These are phyloP conservation scores for Dryobota labecula DNA, from an alignment of 2,888 invertebrate species.

Conservation along the genomic window DNA sequence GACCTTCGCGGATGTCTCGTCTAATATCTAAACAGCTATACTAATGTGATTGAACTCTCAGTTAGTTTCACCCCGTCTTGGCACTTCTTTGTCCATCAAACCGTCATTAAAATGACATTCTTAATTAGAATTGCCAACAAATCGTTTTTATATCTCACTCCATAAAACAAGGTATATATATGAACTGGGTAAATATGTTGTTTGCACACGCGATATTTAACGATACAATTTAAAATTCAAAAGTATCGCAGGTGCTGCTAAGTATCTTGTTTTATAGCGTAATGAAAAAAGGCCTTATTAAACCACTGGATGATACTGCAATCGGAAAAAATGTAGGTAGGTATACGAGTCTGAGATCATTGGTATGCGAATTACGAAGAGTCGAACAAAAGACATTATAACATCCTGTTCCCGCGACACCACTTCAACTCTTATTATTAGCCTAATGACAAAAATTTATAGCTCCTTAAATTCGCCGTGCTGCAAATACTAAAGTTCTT, in stretches of 20 bases:
- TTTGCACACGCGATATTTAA: constrained; percentile 70
- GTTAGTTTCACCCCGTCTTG: background rate
- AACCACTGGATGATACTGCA: constrained; percentile 72
- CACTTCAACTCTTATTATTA: constrained; percentile 87
- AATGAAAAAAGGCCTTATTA: constrained; percentile 77
- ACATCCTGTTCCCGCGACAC: constrained; percentile 88
- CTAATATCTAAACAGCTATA: constrained; percentile 13
- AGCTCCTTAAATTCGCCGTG: constrained; percentile 88
- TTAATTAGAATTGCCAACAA: constrained; percentile 59
- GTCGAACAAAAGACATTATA: constrained; percentile 89
- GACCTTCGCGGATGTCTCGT: constrained; percentile 26
- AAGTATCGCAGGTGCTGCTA: constrained; percentile 74
- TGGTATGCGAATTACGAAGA: constrained; percentile 87
- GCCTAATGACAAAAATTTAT: constrained; percentile 90
- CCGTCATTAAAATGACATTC: constrained; percentile 46
- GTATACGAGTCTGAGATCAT: constrained; percentile 78
- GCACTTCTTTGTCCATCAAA: constrained; percentile 22
- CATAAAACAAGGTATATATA: constrained; percentile 62
- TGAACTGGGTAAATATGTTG: constrained; percentile 68
- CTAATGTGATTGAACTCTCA: background rate
- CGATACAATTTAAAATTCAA: constrained; percentile 72
- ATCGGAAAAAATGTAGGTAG: constrained; percentile 78
- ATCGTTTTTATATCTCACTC: constrained; percentile 60
- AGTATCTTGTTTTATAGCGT: constrained; percentile 75
- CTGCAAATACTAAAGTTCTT: constrained; percentile 85